Evolutionary conservation across 2,113 vertebrate species (phyloP).

Genomic region (Ptyas mucosa): DNA sequence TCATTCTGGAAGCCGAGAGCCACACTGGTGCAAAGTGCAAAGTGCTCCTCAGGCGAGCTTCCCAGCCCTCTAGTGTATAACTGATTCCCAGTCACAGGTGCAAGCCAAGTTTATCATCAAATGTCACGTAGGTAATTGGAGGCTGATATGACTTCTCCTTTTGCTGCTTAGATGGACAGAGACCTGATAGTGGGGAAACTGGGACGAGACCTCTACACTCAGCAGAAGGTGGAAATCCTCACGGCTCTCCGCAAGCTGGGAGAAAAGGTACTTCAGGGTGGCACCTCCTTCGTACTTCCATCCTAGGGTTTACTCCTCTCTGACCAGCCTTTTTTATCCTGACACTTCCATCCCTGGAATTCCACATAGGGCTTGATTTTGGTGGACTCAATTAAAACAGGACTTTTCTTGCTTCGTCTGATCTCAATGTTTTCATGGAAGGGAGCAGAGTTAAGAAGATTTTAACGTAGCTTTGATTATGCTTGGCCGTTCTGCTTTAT

Average conservation of each 20-base stretch:
- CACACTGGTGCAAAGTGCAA: neutral
- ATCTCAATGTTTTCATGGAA: neutral
- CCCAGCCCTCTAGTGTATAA: neutral
- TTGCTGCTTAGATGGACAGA: slow-evolving; percentile 85
- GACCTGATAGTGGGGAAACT: slow-evolving; percentile 95
- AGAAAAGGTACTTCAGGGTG: slow-evolving; percentile 80
- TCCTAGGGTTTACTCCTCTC: neutral
- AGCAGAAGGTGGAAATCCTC: slow-evolving; percentile 96
- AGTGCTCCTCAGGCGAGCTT: neutral
- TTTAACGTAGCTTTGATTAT: neutral
- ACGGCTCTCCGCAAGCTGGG: slow-evolving; percentile 93
- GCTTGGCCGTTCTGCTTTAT: neutral
- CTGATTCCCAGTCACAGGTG: neutral
- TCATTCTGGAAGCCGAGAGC: neutral
- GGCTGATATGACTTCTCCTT: neutral
- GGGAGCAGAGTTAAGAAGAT: neutral
- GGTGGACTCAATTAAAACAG: neutral
- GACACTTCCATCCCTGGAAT: neutral
- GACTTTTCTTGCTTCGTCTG: neutral
- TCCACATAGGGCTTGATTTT: neutral
- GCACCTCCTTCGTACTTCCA: neutral
- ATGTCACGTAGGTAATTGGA: neutral
- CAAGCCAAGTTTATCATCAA: neutral
- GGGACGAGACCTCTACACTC: slow-evolving; percentile 78
- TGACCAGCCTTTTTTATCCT: neutral